phyloP scores from a whole-genome alignment of 2,113 vertebrate genomes.

The Callithrix jacchus region DNA sequence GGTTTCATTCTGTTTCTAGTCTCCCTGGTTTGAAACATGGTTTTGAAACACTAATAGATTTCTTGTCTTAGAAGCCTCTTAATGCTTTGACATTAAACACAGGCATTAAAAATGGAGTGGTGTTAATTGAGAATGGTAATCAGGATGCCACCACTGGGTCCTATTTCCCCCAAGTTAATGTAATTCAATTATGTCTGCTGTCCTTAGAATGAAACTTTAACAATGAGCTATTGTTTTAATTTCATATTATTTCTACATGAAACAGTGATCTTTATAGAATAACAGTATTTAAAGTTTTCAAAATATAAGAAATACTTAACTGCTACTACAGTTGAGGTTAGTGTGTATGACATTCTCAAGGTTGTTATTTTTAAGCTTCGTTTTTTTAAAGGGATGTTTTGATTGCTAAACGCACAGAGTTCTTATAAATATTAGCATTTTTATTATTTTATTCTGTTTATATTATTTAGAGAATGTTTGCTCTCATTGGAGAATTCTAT shows the following conservation, averaged over 20 bases:
- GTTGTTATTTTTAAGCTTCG: not conserved
- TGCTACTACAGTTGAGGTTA: not conserved
- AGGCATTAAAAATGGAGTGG: constrained; percentile 69
- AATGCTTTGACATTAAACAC: constrained; percentile 78
- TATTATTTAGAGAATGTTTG: constrained; percentile 40
- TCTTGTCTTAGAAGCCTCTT: constrained; percentile 72
- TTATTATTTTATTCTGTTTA: not conserved
- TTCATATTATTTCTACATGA: constrained; percentile 60
- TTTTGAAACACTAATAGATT: constrained; percentile 76
- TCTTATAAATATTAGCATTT: not conserved
- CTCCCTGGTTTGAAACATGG: constrained; percentile 61
- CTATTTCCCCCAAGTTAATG: constrained; percentile 74
- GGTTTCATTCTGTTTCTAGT: constrained; percentile 72
- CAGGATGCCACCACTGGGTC: constrained; percentile 77
- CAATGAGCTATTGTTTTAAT: constrained; percentile 72
- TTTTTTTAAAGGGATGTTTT: not conserved
- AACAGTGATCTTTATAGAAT: constrained; percentile 52
- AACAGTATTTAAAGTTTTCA: constrained; percentile 62
- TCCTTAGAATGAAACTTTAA: constrained; percentile 63
- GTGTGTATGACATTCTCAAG: not conserved
- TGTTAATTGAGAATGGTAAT: constrained; percentile 80
- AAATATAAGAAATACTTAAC: constrained; percentile 56
- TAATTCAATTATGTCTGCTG: constrained; percentile 68
- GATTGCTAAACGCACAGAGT: not conserved
- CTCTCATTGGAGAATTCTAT: constrained; percentile 21